These are phyloP conservation scores for Noctua janthina DNA, from an alignment of 2,888 invertebrate species.

Conservation along the genomic window DNA sequence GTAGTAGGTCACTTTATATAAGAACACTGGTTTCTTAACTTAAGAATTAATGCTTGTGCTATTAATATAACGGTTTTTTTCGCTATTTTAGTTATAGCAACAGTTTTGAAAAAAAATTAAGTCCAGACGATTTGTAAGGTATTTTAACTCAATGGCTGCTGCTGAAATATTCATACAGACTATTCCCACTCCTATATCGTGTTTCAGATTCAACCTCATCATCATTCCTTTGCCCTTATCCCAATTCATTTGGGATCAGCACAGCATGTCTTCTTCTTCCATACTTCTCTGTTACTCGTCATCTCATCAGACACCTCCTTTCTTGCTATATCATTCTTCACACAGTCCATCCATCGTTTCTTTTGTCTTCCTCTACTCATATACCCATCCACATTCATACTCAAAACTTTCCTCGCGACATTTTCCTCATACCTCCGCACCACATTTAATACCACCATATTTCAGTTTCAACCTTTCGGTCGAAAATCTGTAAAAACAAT, in stretches of 20 bases:
- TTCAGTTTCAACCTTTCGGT: not conserved
- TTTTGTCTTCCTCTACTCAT: too few species aligned
- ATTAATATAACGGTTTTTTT: not conserved
- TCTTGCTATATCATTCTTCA: too few species aligned
- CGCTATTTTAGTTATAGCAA: not conserved
- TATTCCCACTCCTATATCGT: not conserved
- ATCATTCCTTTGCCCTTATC: too few species aligned
- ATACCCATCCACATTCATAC: too few species aligned
- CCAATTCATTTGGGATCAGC: too few species aligned
- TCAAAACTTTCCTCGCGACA: too few species aligned
- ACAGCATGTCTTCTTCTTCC: too few species aligned
- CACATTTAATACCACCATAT: not conserved
- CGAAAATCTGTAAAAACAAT: not conserved
- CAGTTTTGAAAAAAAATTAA: not conserved
- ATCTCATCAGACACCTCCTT: too few species aligned
- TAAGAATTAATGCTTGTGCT: not conserved
- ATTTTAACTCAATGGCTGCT: not conserved
- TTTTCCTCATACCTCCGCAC: too few species aligned
- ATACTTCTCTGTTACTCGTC: too few species aligned
- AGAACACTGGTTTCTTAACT: not conserved
- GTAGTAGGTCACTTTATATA: not conserved
- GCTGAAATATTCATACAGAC: not conserved
- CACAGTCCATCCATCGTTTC: too few species aligned
- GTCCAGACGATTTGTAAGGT: not conserved
- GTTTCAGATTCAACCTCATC: not conserved